Percentiles rank a stretch among this genome's conserved stretches.
Conservation (phyloP, 1,140 invertebrate genomes). For the Drosophila simulans region DNA sequence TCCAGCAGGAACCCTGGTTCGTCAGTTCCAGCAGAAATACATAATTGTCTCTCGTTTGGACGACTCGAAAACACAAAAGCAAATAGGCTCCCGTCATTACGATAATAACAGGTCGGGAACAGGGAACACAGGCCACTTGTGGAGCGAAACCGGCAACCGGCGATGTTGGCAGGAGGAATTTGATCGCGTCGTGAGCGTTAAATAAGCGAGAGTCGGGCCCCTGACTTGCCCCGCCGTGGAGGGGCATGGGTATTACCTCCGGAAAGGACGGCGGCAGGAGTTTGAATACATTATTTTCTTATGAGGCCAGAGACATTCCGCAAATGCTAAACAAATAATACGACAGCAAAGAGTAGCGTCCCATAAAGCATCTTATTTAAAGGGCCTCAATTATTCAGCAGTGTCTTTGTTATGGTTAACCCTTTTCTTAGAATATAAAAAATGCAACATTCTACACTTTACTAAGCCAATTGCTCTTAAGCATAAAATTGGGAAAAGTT, state of each 20-base stretch:
- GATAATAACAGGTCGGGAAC: slow-evolving; percentile 73
- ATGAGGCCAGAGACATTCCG: slow-evolving; percentile 29
- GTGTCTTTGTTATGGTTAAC: neutral
- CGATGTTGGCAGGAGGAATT: slow-evolving; percentile 42
- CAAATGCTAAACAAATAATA: slow-evolving; percentile 45
- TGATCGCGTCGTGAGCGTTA: slow-evolving; percentile 44
- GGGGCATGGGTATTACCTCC: slow-evolving; percentile 35
- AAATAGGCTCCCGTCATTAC: slow-evolving; percentile 75
- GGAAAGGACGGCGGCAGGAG: slow-evolving; percentile 55
- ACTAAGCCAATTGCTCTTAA: no score
- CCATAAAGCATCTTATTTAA: slow-evolving; percentile 5
- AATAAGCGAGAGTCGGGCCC: slow-evolving; percentile 32
- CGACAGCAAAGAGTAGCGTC: slow-evolving; percentile 10
- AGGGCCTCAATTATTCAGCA: slow-evolving; percentile 12
- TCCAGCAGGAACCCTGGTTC: slow-evolving; percentile 33
- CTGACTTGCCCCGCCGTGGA: slow-evolving; percentile 20
- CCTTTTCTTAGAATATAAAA: neutral
- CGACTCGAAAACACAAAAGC: slow-evolving; percentile 75
- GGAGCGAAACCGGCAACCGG: slow-evolving; percentile 32
- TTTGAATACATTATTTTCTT: slow-evolving; percentile 57
- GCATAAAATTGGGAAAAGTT: no score
- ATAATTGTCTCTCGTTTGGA: slow-evolving; percentile 72
- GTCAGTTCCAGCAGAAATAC: slow-evolving; percentile 59
- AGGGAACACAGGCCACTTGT: slow-evolving; percentile 58
- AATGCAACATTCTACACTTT: neutral